Evolutionary conservation across 2,113 vertebrate species (phyloP).

Genomic region (Peromyscus leucopus): DNA sequence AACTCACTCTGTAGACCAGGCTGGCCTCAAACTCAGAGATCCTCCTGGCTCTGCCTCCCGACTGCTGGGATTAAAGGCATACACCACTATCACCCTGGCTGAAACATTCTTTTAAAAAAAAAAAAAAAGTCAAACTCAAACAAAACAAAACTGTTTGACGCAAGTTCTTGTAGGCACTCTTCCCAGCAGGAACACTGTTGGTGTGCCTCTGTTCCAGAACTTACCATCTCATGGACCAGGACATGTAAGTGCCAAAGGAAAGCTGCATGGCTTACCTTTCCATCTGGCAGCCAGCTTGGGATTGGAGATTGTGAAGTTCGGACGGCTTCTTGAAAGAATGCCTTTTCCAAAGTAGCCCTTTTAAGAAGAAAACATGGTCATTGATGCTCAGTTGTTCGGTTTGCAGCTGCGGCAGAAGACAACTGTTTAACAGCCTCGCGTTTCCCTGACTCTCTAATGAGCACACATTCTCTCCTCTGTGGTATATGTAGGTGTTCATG

Average conservation of each 20-base stretch:
- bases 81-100: no score
- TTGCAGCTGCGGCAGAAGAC: neutral
- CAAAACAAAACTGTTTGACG: neutral
- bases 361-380: slow-evolving; percentile 2
- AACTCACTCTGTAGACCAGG: no score
- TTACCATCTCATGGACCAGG: neutral
- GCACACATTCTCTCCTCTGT: neutral
- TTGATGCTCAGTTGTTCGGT: neutral
- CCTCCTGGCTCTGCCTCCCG: no score
- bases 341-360: slow-evolving; percentile 98
- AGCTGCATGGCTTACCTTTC: slow-evolving; percentile 88
- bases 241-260: neutral
- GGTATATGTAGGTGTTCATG: neutral
- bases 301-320: slow-evolving; percentile 90
- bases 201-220: neutral
- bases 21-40: no score
- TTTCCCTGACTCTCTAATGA: neutral
- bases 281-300: slow-evolving; percentile 86
- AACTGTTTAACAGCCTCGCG: neutral
- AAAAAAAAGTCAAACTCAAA: neutral
- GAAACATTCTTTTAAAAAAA: neutral
- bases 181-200: neutral
- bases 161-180: neutral
- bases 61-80: no score
- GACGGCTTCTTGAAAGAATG: slow-evolving; percentile 93